phyloP scores from a whole-genome alignment of 2,888 invertebrate species.

The Melanostoma mellinum region DNA sequence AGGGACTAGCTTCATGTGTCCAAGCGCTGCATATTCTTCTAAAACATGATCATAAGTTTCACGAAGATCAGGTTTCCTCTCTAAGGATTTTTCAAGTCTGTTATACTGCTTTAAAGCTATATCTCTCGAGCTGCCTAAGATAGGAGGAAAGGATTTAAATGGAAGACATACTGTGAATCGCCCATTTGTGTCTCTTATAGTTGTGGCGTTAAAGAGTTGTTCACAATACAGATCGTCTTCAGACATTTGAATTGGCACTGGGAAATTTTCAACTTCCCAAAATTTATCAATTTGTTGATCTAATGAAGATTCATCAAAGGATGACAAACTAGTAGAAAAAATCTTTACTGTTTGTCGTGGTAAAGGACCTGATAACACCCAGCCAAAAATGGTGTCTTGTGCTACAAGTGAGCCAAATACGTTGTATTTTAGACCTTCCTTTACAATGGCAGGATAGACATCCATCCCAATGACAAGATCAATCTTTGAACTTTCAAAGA shows the following conservation, averaged over 20 bases:
- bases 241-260: not conserved
- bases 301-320: no score
- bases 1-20: constrained; percentile 20
- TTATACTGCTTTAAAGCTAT: constrained; percentile 1
- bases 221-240: not conserved
- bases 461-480: constrained; percentile 30
- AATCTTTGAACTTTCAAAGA: constrained; percentile 16
- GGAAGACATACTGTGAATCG: constrained; percentile 18
- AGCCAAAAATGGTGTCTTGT: constrained; percentile 21
- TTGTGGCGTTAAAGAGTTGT: not conserved
- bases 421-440: constrained; percentile 10
- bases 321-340: no score
- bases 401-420: constrained; percentile 10
- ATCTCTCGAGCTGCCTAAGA: constrained; percentile 12
- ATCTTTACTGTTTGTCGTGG: not conserved
- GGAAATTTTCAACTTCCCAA: no score
- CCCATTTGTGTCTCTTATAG: not conserved
- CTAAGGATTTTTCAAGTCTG: not conserved
- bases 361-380: constrained; percentile 18
- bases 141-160: not conserved
- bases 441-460: constrained; percentile 14
- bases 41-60: constrained; percentile 15
- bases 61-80: not conserved
- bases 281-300: no score
- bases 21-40: constrained; percentile 25